A percentile compares a stretch with the other conserved stretches of the same genome.
These are phyloP conservation scores for Stramonita haemastoma DNA, from an alignment of 2,888 invertebrate genomes.

Conservation along the genomic window DNA sequence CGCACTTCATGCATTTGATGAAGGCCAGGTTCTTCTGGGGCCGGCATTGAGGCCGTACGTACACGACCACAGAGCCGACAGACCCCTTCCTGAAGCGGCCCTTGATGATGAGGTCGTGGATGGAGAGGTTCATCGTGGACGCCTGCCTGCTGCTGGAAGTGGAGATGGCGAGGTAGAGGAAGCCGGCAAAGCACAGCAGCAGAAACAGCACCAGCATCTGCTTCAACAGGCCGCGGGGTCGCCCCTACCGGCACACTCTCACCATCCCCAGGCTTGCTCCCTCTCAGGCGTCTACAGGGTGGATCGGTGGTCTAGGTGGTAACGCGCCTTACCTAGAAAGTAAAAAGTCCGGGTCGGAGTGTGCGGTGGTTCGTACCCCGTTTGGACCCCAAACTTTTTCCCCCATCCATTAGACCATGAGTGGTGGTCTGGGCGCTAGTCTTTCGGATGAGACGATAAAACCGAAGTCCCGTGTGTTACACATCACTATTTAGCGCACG, in stretches of 20 bases:
- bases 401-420: no score
- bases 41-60: conserved; percentile 27
- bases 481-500: no score
- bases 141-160: not conserved
- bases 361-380: no score
- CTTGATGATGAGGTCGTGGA: conserved; percentile 29
- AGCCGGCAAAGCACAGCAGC: not conserved
- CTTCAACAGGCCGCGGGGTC: not conserved
- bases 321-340: no score
- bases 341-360: no score
- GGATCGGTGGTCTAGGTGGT: no score
- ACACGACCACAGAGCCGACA: not conserved
- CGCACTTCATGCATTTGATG: conserved; percentile 76
- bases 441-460: no score
- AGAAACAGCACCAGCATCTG: not conserved
- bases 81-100: not conserved
- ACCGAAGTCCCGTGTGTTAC: no score
- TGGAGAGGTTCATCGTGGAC: not conserved
- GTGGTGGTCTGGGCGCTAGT: no score
- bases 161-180: not conserved
- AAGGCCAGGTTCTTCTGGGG: conserved; percentile 67
- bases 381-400: no score
- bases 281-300: no score
- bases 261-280: not conserved
- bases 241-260: not conserved